Percentiles rank a stretch among this genome's conserved stretches.
phyloP scores from a whole-genome alignment of 37 sponge, comb jelly and placozoan species.

The Beroe forskalii region DNA sequence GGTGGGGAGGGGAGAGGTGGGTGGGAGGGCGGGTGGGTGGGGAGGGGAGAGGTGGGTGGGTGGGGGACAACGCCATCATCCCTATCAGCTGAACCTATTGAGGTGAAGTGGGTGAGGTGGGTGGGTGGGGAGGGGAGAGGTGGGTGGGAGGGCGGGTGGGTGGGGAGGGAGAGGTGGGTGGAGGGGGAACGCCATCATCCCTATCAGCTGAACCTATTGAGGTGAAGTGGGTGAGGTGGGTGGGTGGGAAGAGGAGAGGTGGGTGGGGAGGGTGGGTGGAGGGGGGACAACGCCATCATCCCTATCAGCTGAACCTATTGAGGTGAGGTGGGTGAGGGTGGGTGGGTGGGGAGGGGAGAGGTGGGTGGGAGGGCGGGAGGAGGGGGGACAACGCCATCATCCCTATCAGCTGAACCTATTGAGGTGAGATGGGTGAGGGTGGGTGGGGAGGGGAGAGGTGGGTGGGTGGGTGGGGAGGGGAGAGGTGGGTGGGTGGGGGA shows the following conservation, averaged over 20 bases:
- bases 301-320: not conserved
- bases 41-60: not conserved
- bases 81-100: not conserved
- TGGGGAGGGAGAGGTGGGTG: not conserved
- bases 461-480: not conserved
- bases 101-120: not conserved
- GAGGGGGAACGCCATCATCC: too few relatives aligned
- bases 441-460: not conserved
- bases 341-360: not conserved
- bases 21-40: not conserved
- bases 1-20: not conserved
- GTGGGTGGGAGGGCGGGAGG: not conserved
- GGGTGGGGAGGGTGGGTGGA: not conserved
- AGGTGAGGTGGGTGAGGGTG: not conserved
- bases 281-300: not conserved
- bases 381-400: not conserved
- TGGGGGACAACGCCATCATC: not conserved
- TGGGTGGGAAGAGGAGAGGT: not conserved
- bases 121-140: not conserved
- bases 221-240: not conserved
- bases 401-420: not conserved
- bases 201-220: too few relatives aligned
- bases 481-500: too few relatives aligned
- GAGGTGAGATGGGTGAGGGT: not conserved
- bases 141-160: not conserved